Evolutionary conservation across 2,797 vertebrate genomes (phyloP).

Genomic region (Betta splendens): DNA sequence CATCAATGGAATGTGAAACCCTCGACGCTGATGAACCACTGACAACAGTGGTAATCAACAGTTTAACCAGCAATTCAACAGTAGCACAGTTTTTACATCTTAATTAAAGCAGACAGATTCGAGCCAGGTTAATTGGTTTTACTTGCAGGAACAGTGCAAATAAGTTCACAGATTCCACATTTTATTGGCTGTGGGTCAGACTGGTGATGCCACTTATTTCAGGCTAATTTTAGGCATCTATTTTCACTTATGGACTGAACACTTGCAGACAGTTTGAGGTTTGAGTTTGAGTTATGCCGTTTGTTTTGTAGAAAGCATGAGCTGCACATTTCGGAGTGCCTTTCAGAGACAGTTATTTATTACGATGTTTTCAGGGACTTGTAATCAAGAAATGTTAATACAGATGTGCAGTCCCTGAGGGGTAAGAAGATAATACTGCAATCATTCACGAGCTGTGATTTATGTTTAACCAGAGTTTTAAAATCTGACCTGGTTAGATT

Average conservation of each 20-base stretch:
- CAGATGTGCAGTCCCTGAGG: constrained; percentile 51
- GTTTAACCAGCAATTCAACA: constrained; percentile 61
- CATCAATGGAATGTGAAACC: constrained; percentile 68
- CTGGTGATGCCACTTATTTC: constrained; percentile 18
- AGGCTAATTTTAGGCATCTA: constrained; percentile 20
- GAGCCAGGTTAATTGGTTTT: constrained; percentile 36
- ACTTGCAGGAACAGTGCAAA: constrained; percentile 18
- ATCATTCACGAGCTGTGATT: constrained; percentile 66
- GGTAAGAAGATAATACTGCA: constrained; percentile 32
- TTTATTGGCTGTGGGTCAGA: constrained; percentile 3
- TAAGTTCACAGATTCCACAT: constrained; percentile 15
- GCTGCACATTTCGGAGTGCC: constrained; percentile 79
- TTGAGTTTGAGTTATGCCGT: constrained; percentile 26
- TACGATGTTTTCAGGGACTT: constrained; percentile 79
- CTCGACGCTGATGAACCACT: constrained; percentile 67
- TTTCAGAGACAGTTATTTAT: constrained; percentile 79
- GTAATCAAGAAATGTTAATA: constrained; percentile 64
- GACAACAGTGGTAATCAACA: constrained; percentile 56
- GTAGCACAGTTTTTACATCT: constrained; percentile 64
- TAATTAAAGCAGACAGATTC: constrained; percentile 24
- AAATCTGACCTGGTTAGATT: constrained; percentile 28
- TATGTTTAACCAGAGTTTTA: constrained; percentile 59
- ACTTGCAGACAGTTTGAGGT: constrained; percentile 13
- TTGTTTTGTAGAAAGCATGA: constrained; percentile 61
- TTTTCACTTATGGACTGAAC: constrained; percentile 16